These are phyloP conservation scores for Brienomyrus longianalis DNA, from an alignment of 2,113 vertebrate species.

Conservation along the genomic window DNA sequence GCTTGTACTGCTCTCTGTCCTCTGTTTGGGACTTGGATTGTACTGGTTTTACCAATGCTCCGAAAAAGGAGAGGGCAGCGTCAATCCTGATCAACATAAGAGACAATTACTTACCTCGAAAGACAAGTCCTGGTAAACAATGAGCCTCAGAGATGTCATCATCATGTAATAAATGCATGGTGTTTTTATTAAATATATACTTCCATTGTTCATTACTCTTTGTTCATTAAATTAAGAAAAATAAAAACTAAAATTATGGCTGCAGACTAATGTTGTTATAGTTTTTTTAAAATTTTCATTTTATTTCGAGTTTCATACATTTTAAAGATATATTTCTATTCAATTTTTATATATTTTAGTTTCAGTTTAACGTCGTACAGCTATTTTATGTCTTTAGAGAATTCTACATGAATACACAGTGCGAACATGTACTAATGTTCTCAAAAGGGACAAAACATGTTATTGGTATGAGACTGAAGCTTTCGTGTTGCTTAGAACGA, in stretches of 20 bases:
- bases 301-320: too few relatives aligned
- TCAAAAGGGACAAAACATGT: too few relatives aligned
- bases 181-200: not conserved
- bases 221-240: not conserved
- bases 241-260: not conserved
- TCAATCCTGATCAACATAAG: not conserved
- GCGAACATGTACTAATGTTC: too few relatives aligned
- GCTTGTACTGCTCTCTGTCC: not conserved
- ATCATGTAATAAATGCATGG: not conserved
- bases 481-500: too few relatives aligned
- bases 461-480: too few relatives aligned
- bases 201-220: not conserved
- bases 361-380: too few relatives aligned
- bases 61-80: not conserved
- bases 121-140: not conserved
- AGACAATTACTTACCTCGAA: rapidly evolving
- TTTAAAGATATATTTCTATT: too few relatives aligned
- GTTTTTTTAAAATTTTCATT: not conserved
- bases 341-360: too few relatives aligned
- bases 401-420: too few relatives aligned
- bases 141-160: not conserved
- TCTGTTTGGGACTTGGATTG: not conserved
- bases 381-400: too few relatives aligned
- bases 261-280: not conserved
- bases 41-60: not conserved